Evolutionary conservation across 2,113 vertebrate genomes (phyloP).

Genomic region (Laticauda colubrina): DNA sequence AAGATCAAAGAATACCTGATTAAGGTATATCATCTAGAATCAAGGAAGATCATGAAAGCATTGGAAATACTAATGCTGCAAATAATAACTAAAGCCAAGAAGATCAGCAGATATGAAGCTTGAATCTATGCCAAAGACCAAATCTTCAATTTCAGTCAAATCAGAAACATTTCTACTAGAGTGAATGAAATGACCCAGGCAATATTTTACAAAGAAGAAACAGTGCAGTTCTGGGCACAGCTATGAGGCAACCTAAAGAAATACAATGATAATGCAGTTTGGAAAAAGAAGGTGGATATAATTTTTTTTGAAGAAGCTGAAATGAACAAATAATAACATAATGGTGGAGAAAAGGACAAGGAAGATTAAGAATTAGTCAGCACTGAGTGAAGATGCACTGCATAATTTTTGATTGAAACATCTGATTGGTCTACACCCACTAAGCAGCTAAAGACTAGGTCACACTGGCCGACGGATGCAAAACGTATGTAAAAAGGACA

Average conservation of each 20-base stretch:
- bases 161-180: not conserved
- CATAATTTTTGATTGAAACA: no score
- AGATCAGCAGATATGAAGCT: not conserved
- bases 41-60: not conserved
- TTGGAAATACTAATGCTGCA: not conserved
- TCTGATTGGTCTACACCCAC: not conserved
- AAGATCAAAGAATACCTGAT: not conserved
- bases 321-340: not conserved
- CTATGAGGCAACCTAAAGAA: not conserved
- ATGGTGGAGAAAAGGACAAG: not conserved
- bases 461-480: no score
- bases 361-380: not conserved
- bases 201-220: not conserved
- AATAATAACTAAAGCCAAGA: not conserved
- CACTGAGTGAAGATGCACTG: no score
- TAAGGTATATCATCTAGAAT: not conserved
- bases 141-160: not conserved
- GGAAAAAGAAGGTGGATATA: not conserved
- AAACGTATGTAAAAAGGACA: no score
- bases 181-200: not conserved
- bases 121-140: not conserved
- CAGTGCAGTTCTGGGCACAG: not conserved
- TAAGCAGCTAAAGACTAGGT: not conserved
- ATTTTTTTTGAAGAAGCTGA: not conserved
- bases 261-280: not conserved